Base-by-base conservation (phyloP, 1,140 invertebrate species). In the Helicoverpa armigera region DNA sequence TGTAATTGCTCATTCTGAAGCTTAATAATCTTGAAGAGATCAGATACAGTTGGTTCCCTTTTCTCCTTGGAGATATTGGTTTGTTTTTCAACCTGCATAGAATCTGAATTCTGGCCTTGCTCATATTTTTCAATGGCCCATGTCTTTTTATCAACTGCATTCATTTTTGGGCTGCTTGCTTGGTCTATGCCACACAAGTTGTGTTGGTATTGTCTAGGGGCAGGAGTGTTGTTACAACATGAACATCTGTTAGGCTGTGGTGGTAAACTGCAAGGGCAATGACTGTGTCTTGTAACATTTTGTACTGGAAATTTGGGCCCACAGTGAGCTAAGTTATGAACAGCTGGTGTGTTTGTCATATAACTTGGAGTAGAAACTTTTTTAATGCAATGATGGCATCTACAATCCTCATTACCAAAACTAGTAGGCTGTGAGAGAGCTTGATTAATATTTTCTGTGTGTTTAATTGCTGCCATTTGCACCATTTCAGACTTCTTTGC, bases 1-100 rank as follows among this genome's bases (percentile, higher is more conserved):
- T 96, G 90, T 51, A 96, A 83, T 87, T 96, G 96, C 81, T 96
- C 93, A 91, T 96, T 96, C 87, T 96, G 96, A 58, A 96, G 86
- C 86, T 96, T 95, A 51, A 96, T 96, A 81, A 96, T 96, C 88
- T 96, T 95, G 76, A 96, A 94, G 50, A 96, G 86, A 88, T 96
- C 96, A 73, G 93, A 90, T 18, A 95, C 93, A 29, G 95, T 95
- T n/a, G 95, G 95, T 85, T 96, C 94, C 83, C 89, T 87, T 83
- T 91, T 92, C 23, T 90, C 89, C 80, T 90, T 95, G 43, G 83
- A 85, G 29, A 89, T 58, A 80, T 86, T 90, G 35, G 69, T 83
- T 50, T 85, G 85, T 80, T 87, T 88, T 81, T 93, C 90, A 50
- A 94, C 69, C 67, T 92, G 88, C 67, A 85, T 84, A 56, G 79